Conservation (phyloP, 2,888 invertebrate genomes). For the Drosophila kanekoi region DNA sequence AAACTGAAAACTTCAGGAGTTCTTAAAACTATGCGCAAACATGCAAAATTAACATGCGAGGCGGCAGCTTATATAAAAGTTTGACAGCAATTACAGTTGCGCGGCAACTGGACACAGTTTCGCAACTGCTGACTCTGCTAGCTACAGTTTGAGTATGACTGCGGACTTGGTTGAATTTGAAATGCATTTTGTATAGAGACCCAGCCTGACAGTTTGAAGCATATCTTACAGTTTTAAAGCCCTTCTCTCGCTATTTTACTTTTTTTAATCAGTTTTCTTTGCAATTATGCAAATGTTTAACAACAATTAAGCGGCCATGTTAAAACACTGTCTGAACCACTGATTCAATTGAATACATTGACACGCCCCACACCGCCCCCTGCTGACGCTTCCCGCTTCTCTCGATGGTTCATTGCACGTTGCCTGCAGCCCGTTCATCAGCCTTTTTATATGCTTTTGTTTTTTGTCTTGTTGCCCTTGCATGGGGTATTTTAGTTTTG, state of each 20-base stretch:
- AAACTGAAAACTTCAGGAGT: constrained; percentile 29
- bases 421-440: constrained; percentile 16
- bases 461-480: constrained; percentile 1
- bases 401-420: constrained; percentile 7
- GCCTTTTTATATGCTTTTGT: constrained; percentile 14
- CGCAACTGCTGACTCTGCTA: not conserved
- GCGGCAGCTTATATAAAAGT: constrained; percentile 42
- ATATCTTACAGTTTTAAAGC: not conserved
- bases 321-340: constrained; percentile 55
- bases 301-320: constrained; percentile 59
- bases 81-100: constrained; percentile 45
- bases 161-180: not conserved
- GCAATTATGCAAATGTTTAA: constrained; percentile 67
- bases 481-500: not conserved
- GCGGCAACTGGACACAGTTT: constrained; percentile 4
- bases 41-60: constrained; percentile 60
- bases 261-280: constrained; percentile 10
- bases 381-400: not conserved
- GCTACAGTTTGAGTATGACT: not conserved
- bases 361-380: constrained; percentile 6
- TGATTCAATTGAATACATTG: constrained; percentile 64
- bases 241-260: not conserved
- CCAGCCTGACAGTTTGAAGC: not conserved
- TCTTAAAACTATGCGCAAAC: constrained; percentile 66
- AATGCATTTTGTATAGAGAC: too few relatives aligned